Base-by-base conservation (phyloP, 2,797 vertebrate species). In the Thalassophryne amazonica region DNA sequence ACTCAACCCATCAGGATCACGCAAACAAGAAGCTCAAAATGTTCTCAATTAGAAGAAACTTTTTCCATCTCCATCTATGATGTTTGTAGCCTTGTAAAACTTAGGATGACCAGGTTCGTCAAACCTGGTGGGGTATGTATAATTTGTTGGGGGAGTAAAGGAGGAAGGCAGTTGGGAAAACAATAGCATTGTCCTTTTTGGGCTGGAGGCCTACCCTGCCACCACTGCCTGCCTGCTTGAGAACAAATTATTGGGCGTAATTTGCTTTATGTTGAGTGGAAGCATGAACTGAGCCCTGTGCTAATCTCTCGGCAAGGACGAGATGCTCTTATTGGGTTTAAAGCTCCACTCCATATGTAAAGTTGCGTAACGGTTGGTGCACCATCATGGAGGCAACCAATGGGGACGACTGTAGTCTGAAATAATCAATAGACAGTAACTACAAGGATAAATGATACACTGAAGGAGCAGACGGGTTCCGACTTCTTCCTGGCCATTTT, bases 61-160 rank as follows among this genome's bases (percentile, higher is more conserved):
- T 69, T 81, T 83, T 83, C 76, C 76, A 67, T 31, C 0, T 69
- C 39, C 60, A 38, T 78, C 64, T 45, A 60, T 51, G 81, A 81
- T 60, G 70, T 75, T 58, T 56, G 74, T 49, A 38, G 61, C 71
- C 72, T 79, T 6, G 4, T 48, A 51, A 74, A 84, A 86, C 85
- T 74, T 69, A 76, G 78, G 80, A 51, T 57, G 85, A 88, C 83
- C 86, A 64, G 77, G 81, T 78, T 72, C 79, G 78, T 60, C 15
- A 33, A 77, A 72, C 81, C 77, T 83, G 84, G 86, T 85, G 84
- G 84, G 81, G 80, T 76, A 78, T 77, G 84, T 82, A 78, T 83
- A 84, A 86, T 86, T 84, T 88, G 80, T 66, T 68, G 72, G 69
- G 84, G 72, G 78, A 79, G 59, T 29, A 6, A 63, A 61, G 70